These are phyloP conservation scores for Drosophila azteca DNA, from an alignment of 1,140 invertebrate species.

Conservation along the genomic window DNA sequence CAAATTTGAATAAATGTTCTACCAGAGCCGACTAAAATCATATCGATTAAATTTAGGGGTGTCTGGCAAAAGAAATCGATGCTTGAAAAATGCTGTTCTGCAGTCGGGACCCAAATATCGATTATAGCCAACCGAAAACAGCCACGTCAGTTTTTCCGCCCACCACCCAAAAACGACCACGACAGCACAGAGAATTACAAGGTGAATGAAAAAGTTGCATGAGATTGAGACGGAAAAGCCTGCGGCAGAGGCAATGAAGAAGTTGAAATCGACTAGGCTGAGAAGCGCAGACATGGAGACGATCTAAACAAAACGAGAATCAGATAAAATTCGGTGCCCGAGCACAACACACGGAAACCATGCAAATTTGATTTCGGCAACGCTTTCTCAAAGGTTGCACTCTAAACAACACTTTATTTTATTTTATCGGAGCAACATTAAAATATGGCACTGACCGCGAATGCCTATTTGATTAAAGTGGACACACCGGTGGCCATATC, in stretches of 20 bases:
- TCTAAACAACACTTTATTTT: slow-evolving; percentile 27
- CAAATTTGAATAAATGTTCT: too few relatives aligned
- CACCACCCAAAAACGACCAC: slow-evolving; percentile 49
- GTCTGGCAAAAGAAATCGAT: too few relatives aligned
- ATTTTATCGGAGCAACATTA: slow-evolving; percentile 13
- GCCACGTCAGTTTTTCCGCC: slow-evolving; percentile 64
- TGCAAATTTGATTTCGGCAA: slow-evolving; percentile 60
- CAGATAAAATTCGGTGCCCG: slow-evolving; percentile 64
- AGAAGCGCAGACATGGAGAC: slow-evolving; percentile 56
- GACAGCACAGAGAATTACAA: slow-evolving; percentile 83
- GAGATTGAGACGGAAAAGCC: slow-evolving; percentile 56
- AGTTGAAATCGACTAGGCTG: slow-evolving; percentile 52
- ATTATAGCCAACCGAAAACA: slow-evolving; percentile 16
- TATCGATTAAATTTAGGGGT: too few relatives aligned
- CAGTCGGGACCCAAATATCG: too few relatives aligned
- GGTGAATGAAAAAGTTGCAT: slow-evolving; percentile 62
- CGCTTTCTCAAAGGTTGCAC: slow-evolving; percentile 13
- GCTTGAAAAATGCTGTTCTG: too few relatives aligned
- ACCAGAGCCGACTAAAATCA: too few relatives aligned
- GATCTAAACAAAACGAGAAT: slow-evolving; percentile 41
- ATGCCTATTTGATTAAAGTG: slow-evolving; percentile 83
- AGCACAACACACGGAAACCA: slow-evolving; percentile 40
- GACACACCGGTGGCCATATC: slow-evolving; percentile 72
- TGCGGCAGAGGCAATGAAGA: slow-evolving; percentile 66
- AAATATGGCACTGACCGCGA: slow-evolving; percentile 57